Percentiles rank a stretch among this genome's conserved stretches.
phyloP scores from a whole-genome alignment of 37 sponge, comb jelly and placozoan species.

The Crambe crambe region DNA sequence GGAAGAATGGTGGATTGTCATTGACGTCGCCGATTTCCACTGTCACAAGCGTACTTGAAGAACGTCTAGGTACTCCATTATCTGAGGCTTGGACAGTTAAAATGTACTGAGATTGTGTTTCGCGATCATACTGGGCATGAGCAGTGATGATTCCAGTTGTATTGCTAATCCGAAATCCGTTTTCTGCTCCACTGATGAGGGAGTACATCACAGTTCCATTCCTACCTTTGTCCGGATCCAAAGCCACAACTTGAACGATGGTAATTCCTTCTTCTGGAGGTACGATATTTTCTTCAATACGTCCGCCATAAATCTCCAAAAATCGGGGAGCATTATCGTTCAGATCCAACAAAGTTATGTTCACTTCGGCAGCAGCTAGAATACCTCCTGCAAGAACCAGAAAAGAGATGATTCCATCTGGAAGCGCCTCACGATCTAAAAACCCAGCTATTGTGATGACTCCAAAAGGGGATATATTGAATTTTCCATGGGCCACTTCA shows the following conservation, averaged over 20 bases:
- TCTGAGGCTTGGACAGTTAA: constrained; percentile 57
- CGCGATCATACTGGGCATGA: constrained; percentile 35
- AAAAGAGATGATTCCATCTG: constrained; percentile 24
- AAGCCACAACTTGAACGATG: constrained; percentile 37
- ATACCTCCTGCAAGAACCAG: constrained; percentile 24
- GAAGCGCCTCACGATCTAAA: constrained; percentile 55
- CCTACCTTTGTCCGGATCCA: constrained; percentile 47
- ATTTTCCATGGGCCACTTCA: constrained; percentile 43
- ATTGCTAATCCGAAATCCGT: constrained; percentile 52
- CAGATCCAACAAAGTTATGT: constrained; percentile 30
- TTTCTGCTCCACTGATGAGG: constrained; percentile 3
- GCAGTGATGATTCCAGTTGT: constrained; percentile 47
- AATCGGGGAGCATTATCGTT: constrained; percentile 60
- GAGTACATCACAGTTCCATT: constrained; percentile 56
- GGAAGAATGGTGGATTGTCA: constrained; percentile 75
- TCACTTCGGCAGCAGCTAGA: constrained; percentile 33
- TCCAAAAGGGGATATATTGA: constrained; percentile 29
- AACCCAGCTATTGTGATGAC: constrained; percentile 30
- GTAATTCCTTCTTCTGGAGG: constrained; percentile 34
- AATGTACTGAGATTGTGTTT: constrained; percentile 9
- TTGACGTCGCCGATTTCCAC: constrained; percentile 73
- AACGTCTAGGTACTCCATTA: constrained; percentile 27
- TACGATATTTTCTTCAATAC: constrained; percentile 39
- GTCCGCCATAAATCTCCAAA: neutral
- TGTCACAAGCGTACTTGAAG: constrained; percentile 24